These are phyloP conservation scores for Ascidia mentula DNA, from an alignment of 23 tunicate genomes.

Conservation along the genomic window DNA sequence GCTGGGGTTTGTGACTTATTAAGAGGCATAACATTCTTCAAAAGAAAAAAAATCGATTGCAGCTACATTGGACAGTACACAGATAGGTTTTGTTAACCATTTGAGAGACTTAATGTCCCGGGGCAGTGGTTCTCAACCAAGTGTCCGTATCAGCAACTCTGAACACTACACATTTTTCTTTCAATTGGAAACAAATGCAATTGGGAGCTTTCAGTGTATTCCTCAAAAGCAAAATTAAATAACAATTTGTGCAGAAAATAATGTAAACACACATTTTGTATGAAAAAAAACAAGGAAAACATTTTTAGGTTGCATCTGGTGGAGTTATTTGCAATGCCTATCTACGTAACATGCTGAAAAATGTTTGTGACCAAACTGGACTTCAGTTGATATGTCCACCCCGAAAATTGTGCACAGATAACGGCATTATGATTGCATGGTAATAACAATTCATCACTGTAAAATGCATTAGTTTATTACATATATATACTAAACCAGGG, in stretches of 20 bases:
- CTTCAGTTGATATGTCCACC: slow-evolving; percentile 56
- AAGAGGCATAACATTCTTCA: too few relatives aligned
- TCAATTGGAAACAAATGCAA: too few relatives aligned
- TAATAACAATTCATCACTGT: neutral
- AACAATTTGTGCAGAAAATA: neutral
- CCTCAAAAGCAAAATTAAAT: too few relatives aligned
- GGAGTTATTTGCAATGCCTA: slow-evolving; percentile 74
- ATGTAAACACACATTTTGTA: neutral
- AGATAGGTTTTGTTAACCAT: too few relatives aligned
- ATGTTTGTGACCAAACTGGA: slow-evolving; percentile 36
- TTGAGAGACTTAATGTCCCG: too few relatives aligned
- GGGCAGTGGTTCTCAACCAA: too few relatives aligned
- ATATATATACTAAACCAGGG: slow-evolving; percentile 28
- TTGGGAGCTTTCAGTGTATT: too few relatives aligned
- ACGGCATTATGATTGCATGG: slow-evolving; percentile 95
- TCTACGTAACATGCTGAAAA: slow-evolving; percentile 33
- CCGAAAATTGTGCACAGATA: slow-evolving; percentile 57
- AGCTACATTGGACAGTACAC: too few relatives aligned
- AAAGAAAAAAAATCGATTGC: too few relatives aligned
- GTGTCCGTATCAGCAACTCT: too few relatives aligned
- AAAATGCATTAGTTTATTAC: neutral
- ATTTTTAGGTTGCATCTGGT: slow-evolving; percentile 73
- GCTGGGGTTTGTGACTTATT: too few relatives aligned
- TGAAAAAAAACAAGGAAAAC: neutral
- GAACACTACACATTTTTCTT: too few relatives aligned